Conservation (phyloP, 2,113 vertebrate genomes). For the Nerophis ophidion region DNA sequence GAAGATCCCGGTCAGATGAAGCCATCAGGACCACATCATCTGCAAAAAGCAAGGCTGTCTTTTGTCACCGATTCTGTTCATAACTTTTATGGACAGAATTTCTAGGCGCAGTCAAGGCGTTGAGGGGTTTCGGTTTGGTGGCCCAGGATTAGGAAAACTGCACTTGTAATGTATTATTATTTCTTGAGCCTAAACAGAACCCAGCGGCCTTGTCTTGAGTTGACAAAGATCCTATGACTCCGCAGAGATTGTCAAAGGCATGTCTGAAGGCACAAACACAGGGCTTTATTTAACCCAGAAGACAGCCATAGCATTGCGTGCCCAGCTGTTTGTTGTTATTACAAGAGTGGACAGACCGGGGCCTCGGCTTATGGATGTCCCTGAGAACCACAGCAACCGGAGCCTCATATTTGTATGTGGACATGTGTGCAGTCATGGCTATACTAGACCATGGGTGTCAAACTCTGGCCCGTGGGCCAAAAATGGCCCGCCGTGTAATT, state of each 20-base stretch:
- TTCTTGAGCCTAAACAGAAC: constrained; percentile 11
- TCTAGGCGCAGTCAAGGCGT: too few relatives aligned
- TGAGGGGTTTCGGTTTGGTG: too few relatives aligned
- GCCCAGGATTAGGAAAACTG: too few relatives aligned
- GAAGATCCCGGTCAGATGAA: too few relatives aligned
- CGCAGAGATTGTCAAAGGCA: constrained; percentile 19
- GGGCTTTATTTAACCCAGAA: constrained; percentile 57
- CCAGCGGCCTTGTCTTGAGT: constrained; percentile 19
- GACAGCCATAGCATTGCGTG: constrained; percentile 39
- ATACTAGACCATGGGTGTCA: too few relatives aligned
- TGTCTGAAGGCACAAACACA: constrained; percentile 38
- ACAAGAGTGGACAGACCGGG: constrained; percentile 38
- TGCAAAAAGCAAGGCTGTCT: too few relatives aligned
- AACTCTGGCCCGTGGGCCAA: too few relatives aligned
- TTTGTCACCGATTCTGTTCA: too few relatives aligned
- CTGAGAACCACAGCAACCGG: constrained; percentile 47
- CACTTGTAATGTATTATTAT: too few relatives aligned
- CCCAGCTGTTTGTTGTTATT: constrained; percentile 71
- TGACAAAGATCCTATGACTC: constrained; percentile 30
- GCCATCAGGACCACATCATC: too few relatives aligned
- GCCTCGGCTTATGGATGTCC: constrained; percentile 55
- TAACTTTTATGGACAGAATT: too few relatives aligned
- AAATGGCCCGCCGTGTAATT: too few relatives aligned
- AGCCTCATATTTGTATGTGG: constrained; percentile 41
- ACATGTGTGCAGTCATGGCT: constrained; percentile 8